Evolutionary conservation across 2,797 vertebrate genomes (phyloP).

Genomic region (Tapirus indicus): DNA sequence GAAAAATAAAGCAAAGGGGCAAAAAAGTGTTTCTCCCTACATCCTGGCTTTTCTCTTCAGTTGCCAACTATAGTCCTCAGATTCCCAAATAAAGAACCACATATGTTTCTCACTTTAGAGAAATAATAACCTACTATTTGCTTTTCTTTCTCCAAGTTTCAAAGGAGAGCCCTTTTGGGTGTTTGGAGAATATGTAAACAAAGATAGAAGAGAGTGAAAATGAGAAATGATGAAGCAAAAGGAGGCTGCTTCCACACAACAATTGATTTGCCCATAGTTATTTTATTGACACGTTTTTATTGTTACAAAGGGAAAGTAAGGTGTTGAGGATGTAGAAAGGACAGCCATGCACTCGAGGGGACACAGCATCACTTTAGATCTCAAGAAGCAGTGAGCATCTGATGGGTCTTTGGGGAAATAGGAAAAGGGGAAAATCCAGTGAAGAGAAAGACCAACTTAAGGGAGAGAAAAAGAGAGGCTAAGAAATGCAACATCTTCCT

Average conservation of each 20-base stretch:
- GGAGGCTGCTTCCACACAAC: background rate
- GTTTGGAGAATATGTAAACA: background rate
- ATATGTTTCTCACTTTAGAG: conserved; percentile 12
- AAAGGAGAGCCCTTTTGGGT: background rate
- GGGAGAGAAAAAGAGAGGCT: background rate
- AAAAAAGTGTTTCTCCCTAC: background rate
- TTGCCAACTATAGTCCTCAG: background rate
- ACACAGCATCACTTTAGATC: background rate
- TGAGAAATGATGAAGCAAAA: conserved; percentile 10
- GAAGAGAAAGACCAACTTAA: conserved; percentile 10
- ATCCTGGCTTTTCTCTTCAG: background rate
- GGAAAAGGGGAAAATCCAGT: background rate
- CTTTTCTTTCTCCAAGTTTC: conserved; percentile 42
- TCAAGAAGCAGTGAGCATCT: conserved; percentile 2
- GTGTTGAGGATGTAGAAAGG: background rate
- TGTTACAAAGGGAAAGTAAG: conserved; percentile 28
- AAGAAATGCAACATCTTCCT: background rate
- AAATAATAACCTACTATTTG: background rate
- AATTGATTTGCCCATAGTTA: background rate
- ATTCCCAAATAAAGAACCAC: background rate
- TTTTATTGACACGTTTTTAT: conserved; percentile 75
- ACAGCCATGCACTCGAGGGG: background rate
- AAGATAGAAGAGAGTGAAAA: background rate
- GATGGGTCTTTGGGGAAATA: background rate
- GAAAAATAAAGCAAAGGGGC: background rate